A percentile compares a stretch with the other conserved stretches of the same genome.
phyloP scores from a whole-genome alignment of 1,140 invertebrate genomes.

The Zaprionus gabonicus region DNA sequence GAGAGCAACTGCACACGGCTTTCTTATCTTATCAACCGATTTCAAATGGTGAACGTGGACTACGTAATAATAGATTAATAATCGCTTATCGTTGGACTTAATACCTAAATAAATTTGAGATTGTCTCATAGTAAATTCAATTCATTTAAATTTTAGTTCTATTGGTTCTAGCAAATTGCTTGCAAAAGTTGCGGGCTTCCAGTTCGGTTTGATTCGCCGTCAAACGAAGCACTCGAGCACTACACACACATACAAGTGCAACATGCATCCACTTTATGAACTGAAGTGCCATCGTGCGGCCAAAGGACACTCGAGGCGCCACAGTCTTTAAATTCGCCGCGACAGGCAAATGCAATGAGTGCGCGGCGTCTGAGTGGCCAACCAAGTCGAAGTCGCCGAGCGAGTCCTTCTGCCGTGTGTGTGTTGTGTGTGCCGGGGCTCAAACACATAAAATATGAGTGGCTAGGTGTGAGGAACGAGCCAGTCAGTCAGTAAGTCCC shows the following conservation, averaged over 20 bases:
- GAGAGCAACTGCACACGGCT: conserved; percentile 58
- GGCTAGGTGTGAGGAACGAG: conserved; percentile 1
- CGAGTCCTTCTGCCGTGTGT: conserved; percentile 42
- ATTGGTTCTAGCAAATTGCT: not conserved
- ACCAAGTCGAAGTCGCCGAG: conserved; percentile 17
- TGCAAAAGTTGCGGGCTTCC: conserved; percentile 21
- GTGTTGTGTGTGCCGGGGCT: not conserved
- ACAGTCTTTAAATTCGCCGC: conserved; percentile 70
- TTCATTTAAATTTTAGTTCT: not conserved
- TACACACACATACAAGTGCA: conserved; percentile 18
- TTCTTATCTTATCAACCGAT: conserved; percentile 55
- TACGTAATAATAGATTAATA: not conserved
- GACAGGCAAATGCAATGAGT: conserved; percentile 29
- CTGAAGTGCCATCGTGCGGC: conserved; percentile 58
- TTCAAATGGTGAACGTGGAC: too few relatives aligned
- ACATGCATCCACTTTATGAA: conserved; percentile 35
- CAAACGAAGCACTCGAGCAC: conserved; percentile 39
- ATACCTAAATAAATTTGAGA: not conserved
- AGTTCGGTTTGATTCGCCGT: conserved; percentile 55
- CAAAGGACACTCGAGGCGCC: conserved; percentile 58
- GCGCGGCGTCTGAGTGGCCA: conserved; percentile 54
- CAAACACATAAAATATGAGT: conserved; percentile 9
- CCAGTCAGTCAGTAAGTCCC: not conserved
- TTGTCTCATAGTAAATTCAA: not conserved
- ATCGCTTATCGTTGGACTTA: not conserved